Percentiles rank a stretch among this genome's conserved stretches.
These are phyloP conservation scores for Tachina lurida DNA, from an alignment of 2,888 invertebrate species.

Conservation along the genomic window DNA sequence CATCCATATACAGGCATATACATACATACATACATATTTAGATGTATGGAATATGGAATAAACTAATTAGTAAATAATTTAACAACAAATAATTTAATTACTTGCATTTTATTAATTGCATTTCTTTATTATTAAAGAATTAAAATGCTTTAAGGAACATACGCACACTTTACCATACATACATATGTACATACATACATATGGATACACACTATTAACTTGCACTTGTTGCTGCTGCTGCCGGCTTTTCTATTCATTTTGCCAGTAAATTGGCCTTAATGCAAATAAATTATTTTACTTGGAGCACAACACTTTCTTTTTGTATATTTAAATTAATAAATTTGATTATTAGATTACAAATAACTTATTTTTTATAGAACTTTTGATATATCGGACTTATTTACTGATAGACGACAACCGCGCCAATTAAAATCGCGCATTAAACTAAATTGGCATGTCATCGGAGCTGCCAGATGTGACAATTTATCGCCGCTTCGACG, in stretches of 20 bases:
- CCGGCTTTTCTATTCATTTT: slow-evolving; percentile 20
- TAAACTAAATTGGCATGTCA: slow-evolving; percentile 29
- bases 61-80: slow-evolving; percentile 29
- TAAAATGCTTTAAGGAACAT: not conserved
- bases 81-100: slow-evolving; percentile 44
- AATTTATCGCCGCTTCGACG: no score
- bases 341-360: slow-evolving; percentile 12
- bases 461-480: no score
- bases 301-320: not conserved
- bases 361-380: slow-evolving; percentile 13
- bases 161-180: not conserved
- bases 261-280: not conserved
- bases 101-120: slow-evolving; percentile 21
- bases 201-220: not conserved
- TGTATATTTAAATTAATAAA: not conserved
- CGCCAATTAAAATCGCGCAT: slow-evolving; percentile 37
- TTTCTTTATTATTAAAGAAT: no score
- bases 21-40: no score
- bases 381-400: slow-evolving; percentile 8
- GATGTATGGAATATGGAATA: no score
- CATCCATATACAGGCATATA: no score
- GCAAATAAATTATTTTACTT: slow-evolving; percentile 18
- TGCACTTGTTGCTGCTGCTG: not conserved
- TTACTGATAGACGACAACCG: slow-evolving; percentile 11
- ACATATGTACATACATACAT: not conserved